Evolutionary conservation across 2,797 vertebrate genomes (phyloP).

Genomic region (Pygocentrus nattereri): DNA sequence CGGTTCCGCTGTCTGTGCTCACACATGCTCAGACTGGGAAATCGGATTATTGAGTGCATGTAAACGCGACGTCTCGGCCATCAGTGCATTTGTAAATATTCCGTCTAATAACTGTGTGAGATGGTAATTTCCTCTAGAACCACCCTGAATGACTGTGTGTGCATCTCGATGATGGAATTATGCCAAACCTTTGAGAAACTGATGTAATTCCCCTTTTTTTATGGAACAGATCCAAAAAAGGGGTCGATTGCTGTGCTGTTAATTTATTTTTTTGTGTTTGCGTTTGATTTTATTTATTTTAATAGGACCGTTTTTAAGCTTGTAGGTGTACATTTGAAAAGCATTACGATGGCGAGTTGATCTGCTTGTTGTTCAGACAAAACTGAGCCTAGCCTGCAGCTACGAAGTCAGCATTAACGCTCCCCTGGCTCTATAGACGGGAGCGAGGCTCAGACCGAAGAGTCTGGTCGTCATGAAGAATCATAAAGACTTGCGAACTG

Average conservation of each 20-base stretch:
- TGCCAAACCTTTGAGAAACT: not conserved
- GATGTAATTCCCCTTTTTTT: not conserved
- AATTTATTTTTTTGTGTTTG: constrained; percentile 41
- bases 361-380: not conserved
- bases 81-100: no score
- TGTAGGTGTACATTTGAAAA: constrained; percentile 25
- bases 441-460: not conserved
- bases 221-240: not conserved
- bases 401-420: not conserved
- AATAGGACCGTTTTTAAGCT: constrained; percentile 37
- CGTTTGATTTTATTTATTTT: constrained; percentile 55
- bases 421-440: not conserved
- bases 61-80: no score
- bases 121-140: not conserved
- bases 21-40: no score
- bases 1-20: no score
- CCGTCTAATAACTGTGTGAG: no score
- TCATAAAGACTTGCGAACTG: not conserved
- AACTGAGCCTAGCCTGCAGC: not conserved
- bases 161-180: not conserved
- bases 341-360: not conserved
- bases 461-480: not conserved
- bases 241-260: constrained; percentile 40
- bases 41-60: no score
- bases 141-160: not conserved